phyloP scores from a whole-genome alignment of 2,888 invertebrate genomes.

The Sinhomidia bicolor region DNA sequence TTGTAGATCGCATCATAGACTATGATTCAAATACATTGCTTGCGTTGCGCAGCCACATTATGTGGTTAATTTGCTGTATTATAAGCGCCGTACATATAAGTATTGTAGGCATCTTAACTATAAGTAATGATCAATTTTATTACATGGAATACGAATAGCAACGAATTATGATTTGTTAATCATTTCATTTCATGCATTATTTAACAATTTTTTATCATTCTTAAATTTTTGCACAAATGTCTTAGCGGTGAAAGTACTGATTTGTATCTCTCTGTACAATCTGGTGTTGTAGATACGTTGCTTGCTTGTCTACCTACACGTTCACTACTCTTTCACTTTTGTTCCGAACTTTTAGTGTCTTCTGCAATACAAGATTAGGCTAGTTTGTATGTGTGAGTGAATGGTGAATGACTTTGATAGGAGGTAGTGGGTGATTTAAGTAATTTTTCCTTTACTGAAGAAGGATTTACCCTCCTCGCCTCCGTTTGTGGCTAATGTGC shows the following conservation, averaged over 20 bases:
- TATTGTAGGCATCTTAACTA: no score
- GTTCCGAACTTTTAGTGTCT: background rate
- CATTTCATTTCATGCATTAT: background rate
- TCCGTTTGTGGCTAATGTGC: slow-evolving; percentile 9
- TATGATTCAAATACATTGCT: no score
- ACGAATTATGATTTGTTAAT: background rate
- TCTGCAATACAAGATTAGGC: background rate
- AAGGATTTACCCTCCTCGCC: background rate
- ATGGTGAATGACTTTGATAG: background rate
- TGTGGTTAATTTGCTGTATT: no score
- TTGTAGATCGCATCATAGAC: no score
- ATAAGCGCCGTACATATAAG: no score
- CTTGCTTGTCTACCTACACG: background rate
- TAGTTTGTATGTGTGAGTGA: background rate
- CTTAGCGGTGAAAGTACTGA: no score
- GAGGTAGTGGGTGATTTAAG: background rate
- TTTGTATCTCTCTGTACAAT: no score
- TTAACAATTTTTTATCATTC: background rate
- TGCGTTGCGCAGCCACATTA: no score
- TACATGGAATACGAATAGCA: no score
- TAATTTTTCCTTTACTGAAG: background rate
- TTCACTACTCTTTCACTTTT: background rate
- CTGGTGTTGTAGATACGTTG: background rate
- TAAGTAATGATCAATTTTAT: no score
- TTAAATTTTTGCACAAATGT: no score